Percentiles rank a stretch among this genome's conserved stretches.
phyloP scores from a whole-genome alignment of 2,888 invertebrate species.

The Pecten maximus region DNA sequence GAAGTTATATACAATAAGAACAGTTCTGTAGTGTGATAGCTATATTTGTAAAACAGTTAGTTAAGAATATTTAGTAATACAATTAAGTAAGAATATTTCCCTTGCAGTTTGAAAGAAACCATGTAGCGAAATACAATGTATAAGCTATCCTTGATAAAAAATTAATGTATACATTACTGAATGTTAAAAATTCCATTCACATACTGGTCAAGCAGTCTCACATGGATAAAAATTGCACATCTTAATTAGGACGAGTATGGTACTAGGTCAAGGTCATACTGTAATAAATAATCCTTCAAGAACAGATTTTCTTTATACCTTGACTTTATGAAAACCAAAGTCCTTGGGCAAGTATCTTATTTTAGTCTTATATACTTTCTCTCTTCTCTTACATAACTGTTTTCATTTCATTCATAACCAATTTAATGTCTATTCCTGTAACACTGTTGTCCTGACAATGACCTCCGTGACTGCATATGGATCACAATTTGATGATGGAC shows the following conservation, averaged over 20 bases:
- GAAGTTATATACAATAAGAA: not conserved
- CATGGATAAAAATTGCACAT: not conserved
- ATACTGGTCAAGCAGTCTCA: not conserved
- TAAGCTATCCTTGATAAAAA: too few species aligned
- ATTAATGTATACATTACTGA: not conserved
- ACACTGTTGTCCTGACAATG: conserved; percentile 68
- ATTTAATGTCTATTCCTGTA: conserved; percentile 51
- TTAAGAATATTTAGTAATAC: not conserved
- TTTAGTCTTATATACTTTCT: not conserved
- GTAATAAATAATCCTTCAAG: not conserved
- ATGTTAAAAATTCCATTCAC: not conserved
- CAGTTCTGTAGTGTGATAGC: not conserved
- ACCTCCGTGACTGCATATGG: conserved; percentile 81
- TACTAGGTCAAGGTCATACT: not conserved
- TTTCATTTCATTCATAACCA: not conserved
- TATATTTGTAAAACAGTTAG: not conserved
- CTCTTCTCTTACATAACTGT: not conserved
- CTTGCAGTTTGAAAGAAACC: not conserved
- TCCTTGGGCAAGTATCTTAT: not conserved
- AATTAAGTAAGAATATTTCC: not conserved
- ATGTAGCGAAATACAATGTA: not conserved
- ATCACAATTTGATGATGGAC: conserved; percentile 84
- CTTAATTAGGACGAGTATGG: not conserved
- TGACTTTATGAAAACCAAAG: not conserved
- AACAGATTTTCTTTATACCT: not conserved